Percentiles rank a stretch among this genome's conserved stretches.
Evolutionary conservation across 2,113 vertebrate species (phyloP).

Genomic region (Thamnophis sirtalis): DNA sequence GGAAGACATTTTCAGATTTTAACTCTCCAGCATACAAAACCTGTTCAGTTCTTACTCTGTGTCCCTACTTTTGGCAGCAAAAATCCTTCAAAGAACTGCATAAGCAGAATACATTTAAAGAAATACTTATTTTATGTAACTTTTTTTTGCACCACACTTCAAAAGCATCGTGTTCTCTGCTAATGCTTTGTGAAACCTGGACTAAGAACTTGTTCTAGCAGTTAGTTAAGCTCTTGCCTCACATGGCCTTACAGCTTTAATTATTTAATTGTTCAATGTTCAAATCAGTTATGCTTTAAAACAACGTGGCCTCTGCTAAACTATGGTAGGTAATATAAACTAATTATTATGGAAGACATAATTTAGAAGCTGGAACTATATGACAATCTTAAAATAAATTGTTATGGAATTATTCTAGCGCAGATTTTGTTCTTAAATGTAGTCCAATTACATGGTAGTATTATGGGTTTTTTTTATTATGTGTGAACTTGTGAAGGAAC

Average conservation of each 20-base stretch:
- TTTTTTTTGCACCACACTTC: background rate
- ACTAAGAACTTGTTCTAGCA: background rate
- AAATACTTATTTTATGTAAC: background rate
- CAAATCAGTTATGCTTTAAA: background rate
- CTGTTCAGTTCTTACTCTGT: background rate
- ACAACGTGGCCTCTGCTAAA: background rate
- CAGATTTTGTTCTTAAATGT: constrained; percentile 40
- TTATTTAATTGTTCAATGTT: background rate
- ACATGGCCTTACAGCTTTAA: background rate
- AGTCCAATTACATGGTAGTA: constrained; percentile 54
- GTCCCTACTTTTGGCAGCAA: background rate
- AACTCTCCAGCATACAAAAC: background rate
- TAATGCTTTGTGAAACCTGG: background rate
- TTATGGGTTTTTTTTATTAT: constrained; percentile 34
- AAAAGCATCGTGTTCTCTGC: background rate
- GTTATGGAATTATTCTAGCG: constrained; percentile 24
- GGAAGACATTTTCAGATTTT: background rate
- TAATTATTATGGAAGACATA: background rate
- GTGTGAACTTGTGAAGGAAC: constrained; percentile 40
- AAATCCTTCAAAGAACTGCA: background rate
- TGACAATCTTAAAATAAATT: too few relatives aligned
- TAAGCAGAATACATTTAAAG: background rate
- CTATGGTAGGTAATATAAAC: background rate
- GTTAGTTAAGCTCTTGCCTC: background rate
- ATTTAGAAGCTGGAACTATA: background rate